Evolutionary conservation across 92 coral and sea anemone species (phyloP), one percentile per base, ranked within the genome.

Genomic region (Pocillopora grandis): DNA sequence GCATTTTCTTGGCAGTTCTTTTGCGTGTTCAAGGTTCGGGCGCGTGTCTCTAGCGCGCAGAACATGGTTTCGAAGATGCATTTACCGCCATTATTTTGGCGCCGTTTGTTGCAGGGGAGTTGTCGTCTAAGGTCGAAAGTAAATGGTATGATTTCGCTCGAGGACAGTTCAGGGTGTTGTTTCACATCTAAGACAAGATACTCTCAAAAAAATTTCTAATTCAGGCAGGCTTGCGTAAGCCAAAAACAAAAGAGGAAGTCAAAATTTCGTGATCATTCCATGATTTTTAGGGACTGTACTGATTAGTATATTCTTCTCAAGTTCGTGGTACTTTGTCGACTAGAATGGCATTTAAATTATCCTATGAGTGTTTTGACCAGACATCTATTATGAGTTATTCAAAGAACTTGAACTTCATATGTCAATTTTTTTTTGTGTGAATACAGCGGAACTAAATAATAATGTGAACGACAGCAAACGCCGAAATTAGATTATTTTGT

Each of bases 1-100:
- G n/a, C 36, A 6, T 9, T 16, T 18, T 23, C 19, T 68, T 57
- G 31, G 58, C n/a, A 9, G 36, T 52, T 31, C 35, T n/a, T 64
- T 77, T 12, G 42, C 71, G 7, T 52, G 36, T 62, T 27, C 16
- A 52, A 23, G 60, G 42, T 59, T 82, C 49, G 61, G 75, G 63
- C 86, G 86, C 78, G 61, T 82, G 78, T 58, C 71, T 36, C n/a
- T 14, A 71, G 71, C 86, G 86, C 86, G 86, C 86, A 71, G 52
- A 42, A 66, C 73, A 12, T 27, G 76, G 31, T 80, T 67, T 66
- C 66, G 82, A 78, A 64, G 82, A 56, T 52, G 48, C 60, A 76
- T 80, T 66, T 80, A 69, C 84, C 84, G 84, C 84, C 76, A 55
- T 70, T 59, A 71, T 71, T 81, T 81, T 81, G 85, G 85, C 85